Base-by-base conservation (phyloP, 2,797 vertebrate species). In the Oryzias dopingdopingensis region DNA sequence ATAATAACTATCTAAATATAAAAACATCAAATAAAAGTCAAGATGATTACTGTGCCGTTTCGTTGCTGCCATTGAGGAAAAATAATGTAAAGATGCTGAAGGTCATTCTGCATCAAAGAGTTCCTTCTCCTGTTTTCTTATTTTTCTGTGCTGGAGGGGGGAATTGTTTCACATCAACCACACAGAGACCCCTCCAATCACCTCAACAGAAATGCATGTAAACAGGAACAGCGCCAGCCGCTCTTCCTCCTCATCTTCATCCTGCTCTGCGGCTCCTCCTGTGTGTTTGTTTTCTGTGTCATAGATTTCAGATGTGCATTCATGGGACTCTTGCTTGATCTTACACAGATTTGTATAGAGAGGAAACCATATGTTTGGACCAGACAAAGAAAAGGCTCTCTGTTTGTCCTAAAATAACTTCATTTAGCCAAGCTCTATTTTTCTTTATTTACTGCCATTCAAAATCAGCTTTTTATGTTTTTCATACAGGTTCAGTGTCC, bases 181-280 rank as follows among this genome's bases (percentile, higher is more conserved):
- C 32, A 37, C 26, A 12, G 51, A 67, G 76, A 59, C 57, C 20
- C 44, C 6, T 56, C 41, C 53, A 43, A 62, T n/a, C 57, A 26
- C 59, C 24, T 44, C 15, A n/a, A 53, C 24, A 58, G 65, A 40
- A 55, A 13, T 13, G 44, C 37, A 46, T 62, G 56, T 84, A 90
- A 91, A 90, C 83, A 87, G 81, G 83, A 89, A 76, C 70, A 47
- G 46, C 66, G 65, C 66, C 64, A 70, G 65, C 63, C 61, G 57
- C 77, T 83, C 69, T 60, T 80, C 75, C 50, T 71, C 65, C 40
- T 49, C 32, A 23, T 67, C 52, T 51, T 72, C 59, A 53, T 75
- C 52, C 50, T 42, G 43, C 52, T 59, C 56, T 29, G 56, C 53
- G 41, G 53, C 50, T 54, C 56, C 66, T 79, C 56, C 66, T 54